A percentile compares a stretch with the other conserved stretches of the same genome.
phyloP scores from a whole-genome alignment of 2,113 vertebrate species.

The Odocoileus virginianus region DNA sequence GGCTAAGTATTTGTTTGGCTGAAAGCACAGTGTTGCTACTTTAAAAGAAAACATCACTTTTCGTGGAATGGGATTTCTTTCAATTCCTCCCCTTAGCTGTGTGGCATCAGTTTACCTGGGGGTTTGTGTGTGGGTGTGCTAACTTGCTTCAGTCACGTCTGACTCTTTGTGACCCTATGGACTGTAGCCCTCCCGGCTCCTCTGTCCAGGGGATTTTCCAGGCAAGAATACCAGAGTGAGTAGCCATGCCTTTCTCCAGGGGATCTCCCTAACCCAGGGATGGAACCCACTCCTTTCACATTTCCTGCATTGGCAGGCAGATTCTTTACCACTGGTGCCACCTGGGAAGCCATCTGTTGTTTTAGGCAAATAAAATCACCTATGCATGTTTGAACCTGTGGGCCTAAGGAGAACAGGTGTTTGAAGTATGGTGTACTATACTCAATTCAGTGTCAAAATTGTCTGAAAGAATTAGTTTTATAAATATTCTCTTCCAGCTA shows the following conservation, averaged over 20 bases:
- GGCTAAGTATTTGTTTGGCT: not conserved
- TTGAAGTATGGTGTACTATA: not conserved
- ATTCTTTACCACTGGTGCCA: not conserved
- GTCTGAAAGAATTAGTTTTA: not conserved
- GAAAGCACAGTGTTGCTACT: not conserved
- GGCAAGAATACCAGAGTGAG: not conserved
- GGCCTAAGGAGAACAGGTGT: not conserved
- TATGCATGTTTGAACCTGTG: not conserved
- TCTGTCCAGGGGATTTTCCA: not conserved
- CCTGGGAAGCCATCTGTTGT: not conserved
- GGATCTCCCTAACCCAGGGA: not conserved
- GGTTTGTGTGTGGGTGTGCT: not conserved
- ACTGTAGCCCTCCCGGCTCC: not conserved
- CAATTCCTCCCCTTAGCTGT: not conserved
- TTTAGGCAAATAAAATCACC: not conserved
- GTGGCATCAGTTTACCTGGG: not conserved
- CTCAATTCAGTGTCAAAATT: not conserved
- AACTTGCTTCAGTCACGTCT: not conserved
- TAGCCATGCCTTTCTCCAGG: not conserved
- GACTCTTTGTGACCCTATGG: not conserved
- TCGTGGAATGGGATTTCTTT: not conserved
- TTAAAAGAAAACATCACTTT: slow-evolving; percentile 13
- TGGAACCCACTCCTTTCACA: not conserved
- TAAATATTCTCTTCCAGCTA: not conserved
- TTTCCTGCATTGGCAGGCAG: not conserved